Percentiles rank a stretch among this genome's conserved stretches.
phyloP scores from a whole-genome alignment of 2,797 vertebrate species.

The Carduelis carduelis region DNA sequence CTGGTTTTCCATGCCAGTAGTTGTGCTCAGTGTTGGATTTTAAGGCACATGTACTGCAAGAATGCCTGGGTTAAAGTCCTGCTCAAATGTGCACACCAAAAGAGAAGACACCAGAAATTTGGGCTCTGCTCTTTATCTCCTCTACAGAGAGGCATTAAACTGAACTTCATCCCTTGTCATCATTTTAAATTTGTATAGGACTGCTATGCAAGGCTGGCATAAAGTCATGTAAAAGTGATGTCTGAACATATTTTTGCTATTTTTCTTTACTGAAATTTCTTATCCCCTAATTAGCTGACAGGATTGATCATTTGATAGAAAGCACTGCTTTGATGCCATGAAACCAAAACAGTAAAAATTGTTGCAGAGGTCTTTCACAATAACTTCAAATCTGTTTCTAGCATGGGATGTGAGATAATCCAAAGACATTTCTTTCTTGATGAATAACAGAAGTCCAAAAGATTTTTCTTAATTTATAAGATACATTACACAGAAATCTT shows the following conservation, averaged over 20 bases:
- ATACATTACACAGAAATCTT: conserved; percentile 1
- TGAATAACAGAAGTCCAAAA: conserved; percentile 23
- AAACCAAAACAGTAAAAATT: conserved; percentile 4
- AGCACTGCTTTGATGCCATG: neutral
- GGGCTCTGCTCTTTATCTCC: neutral
- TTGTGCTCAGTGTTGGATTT: neutral
- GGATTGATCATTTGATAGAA: neutral
- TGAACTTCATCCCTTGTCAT: neutral
- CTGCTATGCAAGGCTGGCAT: neutral
- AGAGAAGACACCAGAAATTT: neutral
- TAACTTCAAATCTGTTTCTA: neutral
- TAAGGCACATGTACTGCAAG: neutral
- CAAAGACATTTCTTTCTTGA: conserved; percentile 20
- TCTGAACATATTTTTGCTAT: neutral
- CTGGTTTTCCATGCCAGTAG: neutral
- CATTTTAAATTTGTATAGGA: neutral
- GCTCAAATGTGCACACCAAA: neutral
- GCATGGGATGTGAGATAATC: neutral
- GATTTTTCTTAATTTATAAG: conserved; percentile 43
- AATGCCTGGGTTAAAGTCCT: neutral
- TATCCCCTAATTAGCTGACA: neutral
- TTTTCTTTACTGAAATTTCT: neutral
- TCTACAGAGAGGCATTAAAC: neutral
- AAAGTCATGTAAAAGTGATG: neutral
- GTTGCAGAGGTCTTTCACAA: neutral